phyloP scores from a whole-genome alignment of 1,140 invertebrate genomes.

The Hestina assimilis region DNA sequence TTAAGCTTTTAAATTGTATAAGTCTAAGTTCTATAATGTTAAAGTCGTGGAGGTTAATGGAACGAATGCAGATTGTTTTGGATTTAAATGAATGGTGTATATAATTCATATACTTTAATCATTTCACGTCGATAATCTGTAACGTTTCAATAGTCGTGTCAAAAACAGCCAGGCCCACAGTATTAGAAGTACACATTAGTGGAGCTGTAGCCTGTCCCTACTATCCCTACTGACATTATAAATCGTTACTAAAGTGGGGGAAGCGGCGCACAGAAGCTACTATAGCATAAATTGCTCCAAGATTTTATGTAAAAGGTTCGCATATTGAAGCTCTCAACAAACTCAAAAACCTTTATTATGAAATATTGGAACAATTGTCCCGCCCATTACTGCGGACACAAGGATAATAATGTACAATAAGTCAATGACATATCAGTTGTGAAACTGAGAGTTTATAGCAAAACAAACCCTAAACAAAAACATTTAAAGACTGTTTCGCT shows the following conservation, averaged over 20 bases:
- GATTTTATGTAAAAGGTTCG: conserved; percentile 9
- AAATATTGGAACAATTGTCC: conserved; percentile 19
- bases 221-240: neutral
- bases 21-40: too few relatives aligned
- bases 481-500: conserved; percentile 1
- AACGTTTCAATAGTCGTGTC: too few relatives aligned
- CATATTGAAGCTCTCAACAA: conserved; percentile 1
- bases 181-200: too few relatives aligned
- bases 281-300: neutral
- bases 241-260: neutral
- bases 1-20: too few relatives aligned
- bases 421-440: conserved; percentile 6
- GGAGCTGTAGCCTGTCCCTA: too few relatives aligned
- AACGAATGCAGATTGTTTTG: too few relatives aligned
- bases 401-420: conserved; percentile 25
- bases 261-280: neutral
- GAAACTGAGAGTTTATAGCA: neutral
- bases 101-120: too few relatives aligned
- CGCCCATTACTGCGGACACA: conserved; percentile 14
- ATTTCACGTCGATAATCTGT: too few relatives aligned
- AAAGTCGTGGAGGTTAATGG: too few relatives aligned
- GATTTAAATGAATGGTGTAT: too few relatives aligned
- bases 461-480: neutral
- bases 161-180: too few relatives aligned
- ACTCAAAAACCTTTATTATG: conserved; percentile 17